Evolutionary conservation across 2,797 vertebrate species (phyloP), one percentile per base, ranked within the genome.

Genomic region (Lerista edwardsae): DNA sequence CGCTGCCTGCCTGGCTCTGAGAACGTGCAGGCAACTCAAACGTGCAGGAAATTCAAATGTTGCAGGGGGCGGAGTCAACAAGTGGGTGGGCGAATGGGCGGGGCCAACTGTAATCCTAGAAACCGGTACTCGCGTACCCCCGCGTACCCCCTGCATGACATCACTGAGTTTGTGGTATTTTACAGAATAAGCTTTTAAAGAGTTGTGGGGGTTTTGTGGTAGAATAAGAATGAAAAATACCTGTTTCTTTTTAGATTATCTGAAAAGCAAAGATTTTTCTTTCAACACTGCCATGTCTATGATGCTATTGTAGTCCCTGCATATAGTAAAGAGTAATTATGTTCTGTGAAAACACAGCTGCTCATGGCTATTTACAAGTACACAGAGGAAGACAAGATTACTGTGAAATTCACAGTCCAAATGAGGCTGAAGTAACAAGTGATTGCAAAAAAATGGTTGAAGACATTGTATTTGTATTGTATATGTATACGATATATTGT

Each of bases 181-280:
- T 23, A 21, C 69, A 57, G 19, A 2, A 57, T 31, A 59, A 71
- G 34, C 59, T 61, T 61, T 61, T 25, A 61, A 61, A 61, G 4
- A 8, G 47, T 29, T 69, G 21, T 69, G 1, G 1, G 1, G 1
- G 76, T 89, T 29, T 89, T n/a, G 2, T 57, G 23, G 75, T 31
- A 3, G 68, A 23, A 44, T 82, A 61, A 64, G 68, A 87, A 86
- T 84, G 78, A 89, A 47, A 73, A 89, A 88, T 68, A 6, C 23
- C 0, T 78, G 69, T 19, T 10, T 31, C 84, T 90, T 85, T 59
- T 86, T 6, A 75, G 84, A 82, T 69, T 41, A 19, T 83, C 73
- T 87, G 79, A 73, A 47, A 1, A n/a, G 1, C 21, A 31, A 81
- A 84, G 8, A 25, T 77, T 72, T 62, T 84, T 14, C 6, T 15